Base-by-base conservation (phyloP, 37 sponge, comb jelly and placozoan genomes). In the Beroe ovata region DNA sequence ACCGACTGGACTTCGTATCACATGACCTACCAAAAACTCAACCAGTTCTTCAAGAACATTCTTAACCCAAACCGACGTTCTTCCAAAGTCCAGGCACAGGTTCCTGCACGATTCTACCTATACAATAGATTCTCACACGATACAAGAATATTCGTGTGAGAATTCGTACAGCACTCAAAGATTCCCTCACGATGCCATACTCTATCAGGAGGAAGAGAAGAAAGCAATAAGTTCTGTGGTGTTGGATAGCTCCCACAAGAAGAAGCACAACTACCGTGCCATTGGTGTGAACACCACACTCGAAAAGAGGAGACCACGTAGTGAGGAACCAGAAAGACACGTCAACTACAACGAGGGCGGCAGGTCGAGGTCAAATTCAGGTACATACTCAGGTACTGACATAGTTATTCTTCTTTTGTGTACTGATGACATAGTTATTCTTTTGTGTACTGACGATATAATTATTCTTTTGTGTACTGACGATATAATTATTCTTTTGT, bases 1-100 rank as follows among this genome's bases (percentile, higher is more conserved):
- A 77, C n/a, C 1, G 84, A 77, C 28, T 77, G 84, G 84, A 77
- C 84, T 35, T 42, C 54, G 28, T 77, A 42, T 54, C 84, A 77
- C 47, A 77, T 77, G 84, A 77, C 84, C 28, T 77, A 77, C 47
- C 84, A 77, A 54, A 77, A 77, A 36, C 33, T 77, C 25, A 39
- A 77, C 84, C 84, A 77, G 47, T n/a, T 36, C 84, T 42, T 77
- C 54, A 33, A 36, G 23, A 39, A 40, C 28, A 35, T 77, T n/a
- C 28, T 77, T 0, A 77, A 41, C 28, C 84, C 84, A 6, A 36
- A 21, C 38, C 39, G 33, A 4, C 41, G 54, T 3, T 21, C 54
- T 18, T 42, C 54, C 28, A 77, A 42, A 19, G 18, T 23, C 41
- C 38, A 4, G 26, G 28, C 41, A 36, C 42, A 42, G 84, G 71